Evolutionary conservation across 2,888 invertebrate species (phyloP).

Genomic region (Oscheius myriophilus): DNA sequence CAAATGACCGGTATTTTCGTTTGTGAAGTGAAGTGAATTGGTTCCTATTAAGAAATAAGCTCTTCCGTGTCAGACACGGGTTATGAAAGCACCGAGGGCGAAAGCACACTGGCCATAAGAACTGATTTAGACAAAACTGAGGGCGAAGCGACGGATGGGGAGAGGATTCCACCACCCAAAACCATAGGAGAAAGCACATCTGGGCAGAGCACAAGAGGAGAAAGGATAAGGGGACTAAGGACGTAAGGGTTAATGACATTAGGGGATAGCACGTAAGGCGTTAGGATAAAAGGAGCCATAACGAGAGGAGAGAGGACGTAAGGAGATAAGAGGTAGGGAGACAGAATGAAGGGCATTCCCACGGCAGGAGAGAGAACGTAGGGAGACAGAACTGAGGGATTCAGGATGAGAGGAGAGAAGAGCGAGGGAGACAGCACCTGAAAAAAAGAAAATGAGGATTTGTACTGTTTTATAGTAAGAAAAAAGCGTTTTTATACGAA

Average conservation of each 20-base stretch:
- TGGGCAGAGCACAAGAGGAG: conserved; percentile 44
- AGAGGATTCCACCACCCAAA: conserved; percentile 61
- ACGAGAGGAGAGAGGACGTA: conserved; percentile 60
- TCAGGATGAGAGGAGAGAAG: conserved; percentile 58
- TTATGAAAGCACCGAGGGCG: conserved; percentile 58
- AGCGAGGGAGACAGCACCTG: conserved; percentile 59
- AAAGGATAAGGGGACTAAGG: conserved; percentile 58
- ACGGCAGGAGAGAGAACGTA: conserved; percentile 54
- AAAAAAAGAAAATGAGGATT: conserved; percentile 32
- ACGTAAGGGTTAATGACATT: conserved; percentile 67
- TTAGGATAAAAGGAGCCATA: conserved; percentile 59
- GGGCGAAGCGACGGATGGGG: conserved; percentile 63
- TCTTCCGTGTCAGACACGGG: neutral
- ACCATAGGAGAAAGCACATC: conserved; percentile 52
- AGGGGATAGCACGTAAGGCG: conserved; percentile 54
- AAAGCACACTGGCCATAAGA: conserved; percentile 62
- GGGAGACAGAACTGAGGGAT: conserved; percentile 45
- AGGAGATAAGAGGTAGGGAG: conserved; percentile 58
- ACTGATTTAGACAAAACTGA: conserved; percentile 58
- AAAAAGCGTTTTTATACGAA: neutral
- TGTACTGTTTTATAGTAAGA: neutral
- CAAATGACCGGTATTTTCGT: conserved; percentile 3
- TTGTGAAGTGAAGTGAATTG: neutral
- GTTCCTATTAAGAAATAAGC: neutral
- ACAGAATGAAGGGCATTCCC: conserved; percentile 36